Base-by-base conservation (phyloP, 92 coral and sea anemone genomes). In the Parazoanthus swiftii region DNA sequence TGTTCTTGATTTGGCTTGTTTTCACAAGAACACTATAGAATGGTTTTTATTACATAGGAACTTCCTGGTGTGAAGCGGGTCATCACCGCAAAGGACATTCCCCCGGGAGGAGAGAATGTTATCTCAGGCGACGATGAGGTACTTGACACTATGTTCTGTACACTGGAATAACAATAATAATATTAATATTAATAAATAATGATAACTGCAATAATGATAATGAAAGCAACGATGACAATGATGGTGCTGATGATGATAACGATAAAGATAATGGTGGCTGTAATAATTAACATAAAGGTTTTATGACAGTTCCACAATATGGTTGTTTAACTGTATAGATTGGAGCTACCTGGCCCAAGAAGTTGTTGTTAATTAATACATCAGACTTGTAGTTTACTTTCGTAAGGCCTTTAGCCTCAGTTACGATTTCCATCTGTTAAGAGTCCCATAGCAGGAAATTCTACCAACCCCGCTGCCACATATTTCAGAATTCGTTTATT, bases 61-160 rank as follows among this genome's bases (percentile, higher is more conserved):
- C 73, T 96, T 67, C 96, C 96, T 37, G 99, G 99, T 6, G 98
- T 96, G 33, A 82, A 93, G 51, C 91, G 89, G 56, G 93, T 85
- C 75, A 84, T 96, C 50, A 89, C 88, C 4, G 94, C 92, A 4
- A 26, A 89, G 48, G 94, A 91, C 86, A 95, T 96, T 89, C 98
- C 99, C 10, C 38, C 91, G 43, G 91, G 94, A 78, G 99, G 99
- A 9, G 85, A 81, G 84, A 96, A 96, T 85, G 92, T 88, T 78
- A 89, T 96, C 81, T 79, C 86, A 79, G 88, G 82, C 25, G 21
- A 88, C 20, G 72, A 77, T 33, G 44, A 81, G 85, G 85, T 81
- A 81, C 70, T 14, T 54, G 77, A 35, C 42, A 37, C 21, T 42
- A 36, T 42, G 13, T 14, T 35, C 44, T 11, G 44, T 15, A 6